Evolutionary conservation across 2,113 vertebrate species (phyloP).

Genomic region (Tylochromis polylepis): DNA sequence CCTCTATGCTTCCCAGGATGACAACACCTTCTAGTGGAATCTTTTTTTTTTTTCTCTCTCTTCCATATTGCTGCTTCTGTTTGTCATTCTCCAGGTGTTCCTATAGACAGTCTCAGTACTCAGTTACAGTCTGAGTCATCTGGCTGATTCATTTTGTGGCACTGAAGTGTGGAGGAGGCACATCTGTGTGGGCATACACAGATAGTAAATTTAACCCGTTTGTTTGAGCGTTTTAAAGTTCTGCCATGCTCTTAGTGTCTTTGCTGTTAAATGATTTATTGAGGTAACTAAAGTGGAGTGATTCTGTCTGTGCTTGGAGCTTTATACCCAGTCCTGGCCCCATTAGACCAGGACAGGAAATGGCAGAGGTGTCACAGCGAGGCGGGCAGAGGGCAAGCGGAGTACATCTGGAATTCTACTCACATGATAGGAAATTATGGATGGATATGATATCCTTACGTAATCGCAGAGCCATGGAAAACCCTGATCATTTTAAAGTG

Average conservation of each 20-base stretch:
- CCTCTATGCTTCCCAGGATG: constrained; percentile 28
- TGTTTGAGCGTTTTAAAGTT: constrained; percentile 31
- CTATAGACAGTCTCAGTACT: constrained; percentile 27
- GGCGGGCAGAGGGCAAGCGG: neutral
- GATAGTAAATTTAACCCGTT: neutral
- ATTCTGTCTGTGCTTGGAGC: constrained; percentile 2
- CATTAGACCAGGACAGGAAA: constrained; percentile 34
- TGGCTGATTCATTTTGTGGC: constrained; percentile 56
- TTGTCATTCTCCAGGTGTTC: constrained; percentile 57
- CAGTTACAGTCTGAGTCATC: constrained; percentile 19
- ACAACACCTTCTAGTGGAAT: constrained; percentile 32
- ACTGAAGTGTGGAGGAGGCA: neutral
- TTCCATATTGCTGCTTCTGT: neutral
- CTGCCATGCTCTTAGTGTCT: neutral
- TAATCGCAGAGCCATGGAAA: constrained; percentile 6
- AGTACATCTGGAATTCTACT: constrained; percentile 44
- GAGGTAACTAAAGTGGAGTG: constrained; percentile 20
- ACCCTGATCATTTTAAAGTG: neutral
- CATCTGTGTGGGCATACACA: neutral
- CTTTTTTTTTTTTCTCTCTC: neutral
- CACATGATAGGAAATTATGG: constrained; percentile 26
- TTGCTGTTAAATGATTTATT: constrained; percentile 38
- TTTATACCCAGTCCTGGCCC: neutral
- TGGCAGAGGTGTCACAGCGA: neutral
- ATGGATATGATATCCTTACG: constrained; percentile 1